These are phyloP conservation scores for Hololepta plana DNA, from an alignment of 2,888 invertebrate species.

Conservation along the genomic window DNA sequence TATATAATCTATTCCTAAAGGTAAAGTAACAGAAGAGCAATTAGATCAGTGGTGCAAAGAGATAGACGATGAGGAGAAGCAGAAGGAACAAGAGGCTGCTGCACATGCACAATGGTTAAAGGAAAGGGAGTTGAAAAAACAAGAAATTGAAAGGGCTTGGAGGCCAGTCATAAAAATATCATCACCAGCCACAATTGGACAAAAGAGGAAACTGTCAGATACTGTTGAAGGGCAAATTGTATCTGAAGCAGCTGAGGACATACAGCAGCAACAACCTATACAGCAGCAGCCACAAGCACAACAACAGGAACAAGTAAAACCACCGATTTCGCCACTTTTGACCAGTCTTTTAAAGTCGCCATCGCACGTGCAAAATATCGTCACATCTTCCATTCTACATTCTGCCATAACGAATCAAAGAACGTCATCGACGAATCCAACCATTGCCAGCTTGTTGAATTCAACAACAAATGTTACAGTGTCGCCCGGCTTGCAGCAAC, in stretches of 20 bases:
- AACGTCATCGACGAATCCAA: constrained; percentile 25
- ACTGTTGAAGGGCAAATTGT: constrained; percentile 16
- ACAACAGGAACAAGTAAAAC: constrained; percentile 21
- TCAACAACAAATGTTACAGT: constrained; percentile 20
- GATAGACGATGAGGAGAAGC: constrained; percentile 54
- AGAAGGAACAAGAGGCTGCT: constrained; percentile 47
- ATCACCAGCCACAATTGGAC: constrained; percentile 12
- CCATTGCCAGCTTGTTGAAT: constrained; percentile 35
- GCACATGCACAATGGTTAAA: constrained; percentile 41
- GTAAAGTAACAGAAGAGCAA: constrained; percentile 45
- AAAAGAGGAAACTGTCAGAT: constrained; percentile 24
- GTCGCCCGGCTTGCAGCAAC: constrained; percentile 31
- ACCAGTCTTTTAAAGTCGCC: constrained; percentile 67
- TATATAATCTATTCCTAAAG: constrained; percentile 9
- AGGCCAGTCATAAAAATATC: constrained; percentile 24
- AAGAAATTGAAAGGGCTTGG: constrained; percentile 41
- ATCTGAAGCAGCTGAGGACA: constrained; percentile 17
- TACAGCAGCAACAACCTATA: constrained; percentile 7
- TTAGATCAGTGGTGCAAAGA: constrained; percentile 55
- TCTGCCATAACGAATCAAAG: constrained; percentile 26
- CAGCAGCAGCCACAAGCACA: constrained; percentile 10
- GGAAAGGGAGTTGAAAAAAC: constrained; percentile 46
- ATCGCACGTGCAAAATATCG: constrained; percentile 30
- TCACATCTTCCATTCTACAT: constrained; percentile 25
- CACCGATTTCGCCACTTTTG: constrained; percentile 52